phyloP scores from a whole-genome alignment of 2,113 vertebrate species.

The Rynchops niger region DNA sequence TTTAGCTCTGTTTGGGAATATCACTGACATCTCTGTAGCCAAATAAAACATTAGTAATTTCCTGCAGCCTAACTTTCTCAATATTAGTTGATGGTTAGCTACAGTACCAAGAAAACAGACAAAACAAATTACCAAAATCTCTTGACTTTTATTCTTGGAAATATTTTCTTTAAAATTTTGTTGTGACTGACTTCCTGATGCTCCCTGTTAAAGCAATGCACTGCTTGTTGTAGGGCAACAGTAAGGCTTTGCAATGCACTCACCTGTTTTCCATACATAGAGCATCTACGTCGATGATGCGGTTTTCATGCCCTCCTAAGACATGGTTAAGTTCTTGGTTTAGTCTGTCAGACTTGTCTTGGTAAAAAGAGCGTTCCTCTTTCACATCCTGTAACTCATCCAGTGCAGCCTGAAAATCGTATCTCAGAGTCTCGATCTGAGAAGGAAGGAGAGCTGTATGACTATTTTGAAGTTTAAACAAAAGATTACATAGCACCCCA shows the following conservation, averaged over 20 bases:
- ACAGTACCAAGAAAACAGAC: background rate
- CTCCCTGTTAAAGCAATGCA: background rate
- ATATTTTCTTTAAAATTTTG: background rate
- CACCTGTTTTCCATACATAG: constrained; percentile 97
- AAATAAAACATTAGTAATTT: background rate
- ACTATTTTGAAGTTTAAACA: background rate
- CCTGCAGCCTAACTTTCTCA: background rate
- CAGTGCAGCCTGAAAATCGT: constrained; percentile 84
- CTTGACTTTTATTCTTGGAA: background rate
- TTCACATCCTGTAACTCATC: constrained; percentile 93
- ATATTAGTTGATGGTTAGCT: background rate
- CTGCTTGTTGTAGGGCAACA: background rate
- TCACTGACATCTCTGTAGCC: background rate
- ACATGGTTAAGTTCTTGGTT: constrained; percentile 94
- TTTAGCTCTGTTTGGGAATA: background rate
- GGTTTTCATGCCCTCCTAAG: constrained; percentile 86
- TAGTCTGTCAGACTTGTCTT: constrained; percentile 91
- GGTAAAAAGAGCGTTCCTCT: constrained; percentile 89
- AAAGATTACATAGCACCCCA: background rate
- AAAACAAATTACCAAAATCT: background rate
- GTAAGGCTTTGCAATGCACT: background rate
- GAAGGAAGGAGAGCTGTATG: constrained; percentile 15
- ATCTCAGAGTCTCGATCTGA: constrained; percentile 88
- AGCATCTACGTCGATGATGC: constrained; percentile 90
- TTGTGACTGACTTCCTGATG: background rate